Evolutionary conservation across 2,113 vertebrate species (phyloP).

Genomic region (Garra rufa): DNA sequence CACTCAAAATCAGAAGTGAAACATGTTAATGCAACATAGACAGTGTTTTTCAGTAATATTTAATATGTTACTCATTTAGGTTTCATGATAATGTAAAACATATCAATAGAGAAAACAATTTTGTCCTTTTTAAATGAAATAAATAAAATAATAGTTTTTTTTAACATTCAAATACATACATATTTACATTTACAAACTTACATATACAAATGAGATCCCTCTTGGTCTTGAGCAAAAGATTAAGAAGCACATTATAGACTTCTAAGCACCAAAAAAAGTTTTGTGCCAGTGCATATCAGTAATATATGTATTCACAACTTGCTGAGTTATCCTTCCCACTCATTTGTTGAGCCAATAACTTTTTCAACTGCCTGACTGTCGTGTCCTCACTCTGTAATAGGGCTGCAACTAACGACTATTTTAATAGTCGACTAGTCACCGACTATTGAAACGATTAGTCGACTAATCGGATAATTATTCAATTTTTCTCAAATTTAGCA

Average conservation of each 20-base stretch:
- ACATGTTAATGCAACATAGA: background rate
- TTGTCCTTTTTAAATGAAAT: too few relatives aligned
- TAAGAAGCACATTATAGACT: background rate
- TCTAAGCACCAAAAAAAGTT: background rate
- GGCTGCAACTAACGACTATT: too few relatives aligned
- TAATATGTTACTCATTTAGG: background rate
- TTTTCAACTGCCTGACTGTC: conserved; percentile 13
- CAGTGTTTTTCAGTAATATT: background rate
- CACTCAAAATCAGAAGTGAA: background rate
- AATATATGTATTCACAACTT: background rate
- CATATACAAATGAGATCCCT: background rate
- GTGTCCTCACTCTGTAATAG: background rate
- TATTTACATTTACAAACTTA: background rate
- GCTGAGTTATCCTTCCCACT: conserved; percentile 3
- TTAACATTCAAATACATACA: too few relatives aligned
- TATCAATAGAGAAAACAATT: background rate
- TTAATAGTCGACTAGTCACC: too few relatives aligned
- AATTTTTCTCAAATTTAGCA: too few relatives aligned
- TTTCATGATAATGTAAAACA: background rate
- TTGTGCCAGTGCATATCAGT: background rate
- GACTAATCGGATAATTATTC: too few relatives aligned
- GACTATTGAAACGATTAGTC: too few relatives aligned
- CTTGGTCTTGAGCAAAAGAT: background rate
- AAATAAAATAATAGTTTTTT: too few relatives aligned
- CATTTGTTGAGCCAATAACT: background rate